Evolutionary conservation across 2,888 invertebrate genomes (phyloP), one percentile per base, ranked within the genome.

Genomic region (Volucella zonaria): DNA sequence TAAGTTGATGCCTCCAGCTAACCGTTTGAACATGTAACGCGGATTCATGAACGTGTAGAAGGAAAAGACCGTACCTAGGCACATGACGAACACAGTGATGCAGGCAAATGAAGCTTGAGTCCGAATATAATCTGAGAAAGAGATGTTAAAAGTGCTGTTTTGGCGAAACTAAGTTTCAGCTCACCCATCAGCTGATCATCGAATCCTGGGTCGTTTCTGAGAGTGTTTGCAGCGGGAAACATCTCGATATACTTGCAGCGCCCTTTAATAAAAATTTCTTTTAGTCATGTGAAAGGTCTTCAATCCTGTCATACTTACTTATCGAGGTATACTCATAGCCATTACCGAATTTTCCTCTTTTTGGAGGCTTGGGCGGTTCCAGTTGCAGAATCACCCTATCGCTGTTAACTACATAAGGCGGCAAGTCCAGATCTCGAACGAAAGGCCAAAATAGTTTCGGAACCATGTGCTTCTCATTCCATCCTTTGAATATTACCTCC

Each of bases 11-110:
- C 96, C 95, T 0, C 96, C 96, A 3, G 97, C 96, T 31, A 97
- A 93, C 47, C 97, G 93, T 90, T 97, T 97, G 92, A 96, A 97
- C 95, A 96, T 97, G 90, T 97, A 97, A 4, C 97, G 94, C 3
- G 96, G 96, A 89, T 97, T 96, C 87, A 94, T 93, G 90, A 97
- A 96, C 14, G 97, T 96, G 90, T 97, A 97, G 86, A 95, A 93
- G 8, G 97, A 96, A 91, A 97, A 97, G 1, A 95, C 93, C 67
- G 96, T 95, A 0, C 96, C 96, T 94, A 97, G 94, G 54, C 95
- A 91, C 95, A 97, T 96, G 52, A 97, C 94, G 87, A 96, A 94
- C 75, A 97, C 90, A 82, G 96, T 96, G 89, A 97, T 96, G 87
- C 96, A 94, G 56, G 96, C 96, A 90, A 97, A 97, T 0, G 96